phyloP scores from a whole-genome alignment of 2,888 invertebrate species.

The Oligia latruncula region DNA sequence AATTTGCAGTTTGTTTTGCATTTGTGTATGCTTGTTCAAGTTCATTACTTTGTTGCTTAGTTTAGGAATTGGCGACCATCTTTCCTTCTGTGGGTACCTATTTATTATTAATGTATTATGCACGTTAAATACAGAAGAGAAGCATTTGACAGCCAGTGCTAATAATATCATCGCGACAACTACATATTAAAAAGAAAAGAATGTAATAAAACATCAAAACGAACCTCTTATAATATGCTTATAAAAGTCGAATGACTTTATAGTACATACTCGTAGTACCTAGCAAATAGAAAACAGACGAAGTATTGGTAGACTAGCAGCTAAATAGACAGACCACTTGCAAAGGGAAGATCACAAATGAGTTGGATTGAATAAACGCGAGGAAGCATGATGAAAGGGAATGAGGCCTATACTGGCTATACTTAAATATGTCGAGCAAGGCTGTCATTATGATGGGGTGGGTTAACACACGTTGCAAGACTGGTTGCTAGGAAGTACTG shows the following conservation, averaged over 20 bases:
- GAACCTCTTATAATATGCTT: not conserved
- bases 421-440: not conserved
- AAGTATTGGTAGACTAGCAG: not conserved
- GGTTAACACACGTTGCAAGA: not conserved
- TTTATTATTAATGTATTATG: not conserved
- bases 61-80: not conserved
- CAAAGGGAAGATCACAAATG: not conserved
- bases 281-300: not conserved
- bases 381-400: not conserved
- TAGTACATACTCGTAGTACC: not conserved
- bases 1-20: constrained; percentile 39
- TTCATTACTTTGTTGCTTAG: constrained; percentile 15
- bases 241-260: not conserved
- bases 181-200: not conserved
- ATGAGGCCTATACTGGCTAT: too few species aligned
- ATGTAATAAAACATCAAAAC: not conserved
- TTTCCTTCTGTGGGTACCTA: not conserved
- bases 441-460: not conserved
- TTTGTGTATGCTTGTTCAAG: constrained; percentile 28
- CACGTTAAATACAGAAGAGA: not conserved
- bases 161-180: not conserved
- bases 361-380: not conserved
- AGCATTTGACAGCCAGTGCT: constrained; percentile 5
- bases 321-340: not conserved
- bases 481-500: constrained; percentile 1